These are phyloP conservation scores for Trichosurus vulpecula DNA, from an alignment of 2,797 vertebrate genomes.

Conservation along the genomic window DNA sequence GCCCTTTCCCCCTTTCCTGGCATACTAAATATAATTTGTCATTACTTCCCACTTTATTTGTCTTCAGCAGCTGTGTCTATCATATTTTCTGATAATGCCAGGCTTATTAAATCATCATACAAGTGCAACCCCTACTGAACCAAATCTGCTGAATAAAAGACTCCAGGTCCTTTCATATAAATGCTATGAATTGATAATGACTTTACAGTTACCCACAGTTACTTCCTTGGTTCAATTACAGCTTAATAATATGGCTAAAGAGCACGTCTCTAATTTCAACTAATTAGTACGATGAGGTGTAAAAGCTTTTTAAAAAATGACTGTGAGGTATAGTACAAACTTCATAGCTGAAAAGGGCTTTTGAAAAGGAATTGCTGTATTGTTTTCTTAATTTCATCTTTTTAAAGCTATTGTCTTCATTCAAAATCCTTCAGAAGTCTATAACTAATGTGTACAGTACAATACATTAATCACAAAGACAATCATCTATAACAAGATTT, in stretches of 20 bases:
- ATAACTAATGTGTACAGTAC: not conserved
- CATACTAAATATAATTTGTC: slow-evolving; percentile 10
- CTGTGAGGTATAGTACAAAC: slow-evolving; percentile 10
- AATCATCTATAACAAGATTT: slow-evolving; percentile 56
- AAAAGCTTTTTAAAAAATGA: slow-evolving; percentile 59
- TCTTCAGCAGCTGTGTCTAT: slow-evolving; percentile 49
- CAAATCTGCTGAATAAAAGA: slow-evolving; percentile 6
- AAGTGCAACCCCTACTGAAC: slow-evolving; percentile 5
- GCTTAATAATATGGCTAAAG: slow-evolving; percentile 52
- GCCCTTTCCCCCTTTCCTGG: slow-evolving; percentile 60
- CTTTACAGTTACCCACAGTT: slow-evolving; percentile 56
- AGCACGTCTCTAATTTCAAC: slow-evolving; percentile 53
- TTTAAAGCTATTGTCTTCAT: slow-evolving; percentile 57
- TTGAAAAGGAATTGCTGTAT: slow-evolving; percentile 31
- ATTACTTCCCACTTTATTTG: slow-evolving; percentile 58
- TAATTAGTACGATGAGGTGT: slow-evolving; percentile 63
- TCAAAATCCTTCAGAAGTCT: slow-evolving; percentile 65
- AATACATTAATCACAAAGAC: slow-evolving; percentile 39
- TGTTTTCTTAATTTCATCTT: slow-evolving; percentile 1
- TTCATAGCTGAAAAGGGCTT: slow-evolving; percentile 28
- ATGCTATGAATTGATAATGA: slow-evolving; percentile 47
- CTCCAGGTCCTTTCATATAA: slow-evolving; percentile 13
- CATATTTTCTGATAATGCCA: slow-evolving; percentile 13
- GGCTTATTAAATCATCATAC: slow-evolving; percentile 38
- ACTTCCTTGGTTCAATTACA: slow-evolving; percentile 31